phyloP scores from a whole-genome alignment of 2,888 invertebrate genomes.

The Pilophorus perplexus region DNA sequence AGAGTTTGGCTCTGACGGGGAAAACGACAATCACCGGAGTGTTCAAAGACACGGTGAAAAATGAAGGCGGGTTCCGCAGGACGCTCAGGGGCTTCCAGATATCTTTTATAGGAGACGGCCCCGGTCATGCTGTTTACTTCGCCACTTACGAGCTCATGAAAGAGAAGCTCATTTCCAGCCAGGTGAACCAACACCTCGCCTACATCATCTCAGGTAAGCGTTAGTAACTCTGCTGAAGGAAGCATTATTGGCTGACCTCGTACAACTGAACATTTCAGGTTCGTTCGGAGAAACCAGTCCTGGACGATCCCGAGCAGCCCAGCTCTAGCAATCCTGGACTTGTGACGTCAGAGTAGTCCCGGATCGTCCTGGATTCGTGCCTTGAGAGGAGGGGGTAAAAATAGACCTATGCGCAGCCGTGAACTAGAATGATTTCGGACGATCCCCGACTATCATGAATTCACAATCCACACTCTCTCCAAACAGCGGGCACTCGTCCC shows the following conservation, averaged over 20 bases:
- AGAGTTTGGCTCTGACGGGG: conserved; percentile 37
- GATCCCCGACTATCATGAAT: no score
- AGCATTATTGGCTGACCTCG: background rate
- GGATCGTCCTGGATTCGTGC: no score
- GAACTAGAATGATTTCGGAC: background rate
- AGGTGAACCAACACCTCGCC: conserved; percentile 29
- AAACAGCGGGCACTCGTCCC: no score
- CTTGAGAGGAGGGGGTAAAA: no score
- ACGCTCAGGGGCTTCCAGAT: conserved; percentile 43
- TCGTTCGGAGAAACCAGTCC: no score
- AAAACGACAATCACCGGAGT: conserved; percentile 28
- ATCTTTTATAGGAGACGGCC: conserved; percentile 41
- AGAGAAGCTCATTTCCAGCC: conserved; percentile 13
- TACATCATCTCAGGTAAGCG: conserved; percentile 25
- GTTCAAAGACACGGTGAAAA: conserved; percentile 25
- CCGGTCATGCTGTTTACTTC: conserved; percentile 45
- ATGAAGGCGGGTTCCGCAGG: conserved; percentile 42
- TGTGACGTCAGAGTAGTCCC: no score
- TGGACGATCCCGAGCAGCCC: no score
- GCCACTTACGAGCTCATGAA: conserved; percentile 43
- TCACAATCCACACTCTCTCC: no score
- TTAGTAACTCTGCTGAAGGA: background rate
- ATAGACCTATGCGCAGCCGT: no score
- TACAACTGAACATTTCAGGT: no score
- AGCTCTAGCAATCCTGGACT: no score